Percentiles rank a stretch among this genome's conserved stretches.
Evolutionary conservation across 2,113 vertebrate species (phyloP).

Genomic region (Anguilla rostrata): DNA sequence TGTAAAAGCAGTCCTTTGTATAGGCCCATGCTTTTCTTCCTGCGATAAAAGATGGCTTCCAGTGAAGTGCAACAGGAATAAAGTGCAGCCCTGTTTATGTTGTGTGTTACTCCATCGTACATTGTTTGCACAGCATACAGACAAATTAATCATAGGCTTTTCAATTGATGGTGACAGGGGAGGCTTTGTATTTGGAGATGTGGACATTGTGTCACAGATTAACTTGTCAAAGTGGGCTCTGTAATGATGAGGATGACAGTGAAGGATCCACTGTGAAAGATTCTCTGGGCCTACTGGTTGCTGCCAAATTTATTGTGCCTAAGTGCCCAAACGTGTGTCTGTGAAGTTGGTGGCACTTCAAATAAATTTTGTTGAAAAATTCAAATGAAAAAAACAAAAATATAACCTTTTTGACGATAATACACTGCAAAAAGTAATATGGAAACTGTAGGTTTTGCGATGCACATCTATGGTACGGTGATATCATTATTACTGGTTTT

Average conservation of each 20-base stretch:
- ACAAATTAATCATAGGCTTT: neutral
- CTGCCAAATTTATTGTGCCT: neutral
- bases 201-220: neutral
- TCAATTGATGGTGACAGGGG: neutral
- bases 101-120: neutral
- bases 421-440: no score
- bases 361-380: no score
- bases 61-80: neutral
- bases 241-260: neutral
- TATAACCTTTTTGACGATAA: no score
- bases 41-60: neutral
- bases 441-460: no score
- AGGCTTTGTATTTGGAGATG: neutral
- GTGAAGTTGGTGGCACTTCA: no score
- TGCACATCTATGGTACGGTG: no score
- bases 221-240: neutral
- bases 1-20: neutral
- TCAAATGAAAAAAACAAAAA: no score
- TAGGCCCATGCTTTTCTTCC: neutral
- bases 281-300: neutral
- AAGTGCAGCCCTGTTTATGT: neutral
- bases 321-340: neutral
- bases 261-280: neutral
- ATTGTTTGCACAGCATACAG: neutral
- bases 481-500: neutral